Evolutionary conservation across 1,140 invertebrate genomes (phyloP), one percentile per base, ranked within the genome.

Genomic region (Arion vulgaris): DNA sequence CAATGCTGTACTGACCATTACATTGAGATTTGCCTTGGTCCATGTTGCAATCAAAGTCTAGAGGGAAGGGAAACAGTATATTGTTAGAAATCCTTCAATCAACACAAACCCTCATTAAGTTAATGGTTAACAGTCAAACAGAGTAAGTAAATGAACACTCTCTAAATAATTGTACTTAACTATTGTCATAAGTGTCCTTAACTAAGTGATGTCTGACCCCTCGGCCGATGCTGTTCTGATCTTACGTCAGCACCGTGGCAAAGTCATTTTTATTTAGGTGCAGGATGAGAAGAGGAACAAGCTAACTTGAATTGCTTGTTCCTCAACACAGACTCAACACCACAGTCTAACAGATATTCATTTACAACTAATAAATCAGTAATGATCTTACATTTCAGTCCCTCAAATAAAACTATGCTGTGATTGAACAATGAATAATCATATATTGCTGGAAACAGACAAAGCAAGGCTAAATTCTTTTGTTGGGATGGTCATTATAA

Each of bases 1-100:
- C 9, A 99, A 93, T 87, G 97, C 95, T 15, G 95, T 93, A 76
- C 95, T 95, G 77, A 98, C 96, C 5, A 96, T 94, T 4, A 99
- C 97, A 93, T 98, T 98, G 81, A 99, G 94, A 93, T 99, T 98
- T 0, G 98, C 98, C 90, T 98, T 98, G 84, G 99, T 99, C 97
- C 98, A 99, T 0, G 97, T 98, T 62, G 99, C 98, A 85, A 99
- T 98, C 26, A 99, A 91, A 0, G 98, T 99, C 94, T 99, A 95
- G 89, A 97, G 92, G n/a, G 23, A 75, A 17, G 41, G n/a, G 62
- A 76, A n/a, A 45, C 26, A n/a, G n/a, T 45, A 45, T 15, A 45
- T 7, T 36, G 28, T 15, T 7, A 73, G 4, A 28, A 68, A 68
- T n/a, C 5, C 26, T 68, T 68, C 62, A 9, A 68, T 34, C 4